These are phyloP conservation scores for Eidolon dupreanum DNA, from an alignment of 2,797 vertebrate genomes.

Conservation along the genomic window DNA sequence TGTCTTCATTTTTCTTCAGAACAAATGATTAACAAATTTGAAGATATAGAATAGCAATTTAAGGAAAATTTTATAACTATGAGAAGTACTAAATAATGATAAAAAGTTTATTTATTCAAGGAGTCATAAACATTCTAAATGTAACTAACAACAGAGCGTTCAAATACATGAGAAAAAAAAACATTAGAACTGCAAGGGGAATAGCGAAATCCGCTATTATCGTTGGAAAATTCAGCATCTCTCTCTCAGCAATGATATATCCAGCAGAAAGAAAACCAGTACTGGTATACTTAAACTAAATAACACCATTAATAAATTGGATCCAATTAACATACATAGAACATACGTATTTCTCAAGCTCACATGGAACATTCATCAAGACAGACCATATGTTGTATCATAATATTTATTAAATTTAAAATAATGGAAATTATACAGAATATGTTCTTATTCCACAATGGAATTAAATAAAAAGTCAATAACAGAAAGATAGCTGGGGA, in stretches of 20 bases:
- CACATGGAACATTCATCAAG: background rate
- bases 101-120: background rate
- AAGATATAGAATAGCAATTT: background rate
- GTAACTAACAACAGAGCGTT: background rate
- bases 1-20: background rate
- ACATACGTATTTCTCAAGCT: background rate
- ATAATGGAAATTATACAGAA: background rate
- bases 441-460: background rate
- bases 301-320: background rate
- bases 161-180: background rate
- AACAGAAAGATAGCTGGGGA: background rate
- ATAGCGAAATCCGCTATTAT: background rate
- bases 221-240: background rate
- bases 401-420: background rate
- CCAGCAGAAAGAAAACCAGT: background rate
- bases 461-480: background rate
- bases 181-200: background rate
- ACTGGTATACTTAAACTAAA: background rate
- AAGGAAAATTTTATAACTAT: background rate
- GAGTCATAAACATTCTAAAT: background rate
- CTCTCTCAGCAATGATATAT: background rate
- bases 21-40: background rate
- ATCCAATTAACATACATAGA: background rate
- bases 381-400: background rate
- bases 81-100: background rate